Percentiles rank a stretch among this genome's conserved stretches.
Evolutionary conservation across 1,140 invertebrate species (phyloP).

Genomic region (Cepaea nemoralis): DNA sequence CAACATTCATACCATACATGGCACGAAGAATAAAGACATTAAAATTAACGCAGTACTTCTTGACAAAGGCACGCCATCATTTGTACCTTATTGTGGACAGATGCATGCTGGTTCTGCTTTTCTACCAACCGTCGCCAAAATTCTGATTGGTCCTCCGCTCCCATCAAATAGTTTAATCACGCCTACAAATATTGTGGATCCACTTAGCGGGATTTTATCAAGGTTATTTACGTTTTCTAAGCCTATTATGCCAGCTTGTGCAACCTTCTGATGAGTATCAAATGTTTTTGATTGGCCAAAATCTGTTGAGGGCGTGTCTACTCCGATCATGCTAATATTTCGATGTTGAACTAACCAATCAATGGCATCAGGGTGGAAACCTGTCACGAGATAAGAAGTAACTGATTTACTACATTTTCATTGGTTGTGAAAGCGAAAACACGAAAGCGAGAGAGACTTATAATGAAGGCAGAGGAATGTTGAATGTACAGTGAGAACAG

Average conservation of each 20-base stretch:
- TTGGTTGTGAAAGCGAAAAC: too few relatives aligned
- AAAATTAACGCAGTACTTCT: too few relatives aligned
- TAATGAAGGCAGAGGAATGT: too few relatives aligned
- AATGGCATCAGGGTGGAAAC: slow-evolving; percentile 49
- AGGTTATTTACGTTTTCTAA: slow-evolving; percentile 54
- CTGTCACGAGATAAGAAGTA: slow-evolving; percentile 21
- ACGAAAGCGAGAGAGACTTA: too few relatives aligned
- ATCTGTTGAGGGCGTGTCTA: slow-evolving; percentile 55
- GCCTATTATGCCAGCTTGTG: slow-evolving; percentile 46
- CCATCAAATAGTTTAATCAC: slow-evolving; percentile 52
- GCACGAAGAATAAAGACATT: too few relatives aligned
- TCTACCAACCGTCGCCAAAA: slow-evolving; percentile 46
- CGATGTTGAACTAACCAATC: slow-evolving; percentile 57
- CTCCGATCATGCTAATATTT: slow-evolving; percentile 49
- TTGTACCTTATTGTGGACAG: neutral
- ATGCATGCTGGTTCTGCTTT: neutral
- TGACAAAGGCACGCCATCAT: too few relatives aligned
- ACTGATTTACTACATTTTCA: too few relatives aligned
- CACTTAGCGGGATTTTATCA: slow-evolving; percentile 48
- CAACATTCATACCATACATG: too few relatives aligned
- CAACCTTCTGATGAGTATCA: slow-evolving; percentile 51
- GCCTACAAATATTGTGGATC: slow-evolving; percentile 49
- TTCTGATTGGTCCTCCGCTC: slow-evolving; percentile 54
- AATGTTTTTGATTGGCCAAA: slow-evolving; percentile 54
- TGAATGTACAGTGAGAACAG: too few relatives aligned